phyloP scores from a whole-genome alignment of 2,797 vertebrate genomes.

The Aplochiton taeniatus region DNA sequence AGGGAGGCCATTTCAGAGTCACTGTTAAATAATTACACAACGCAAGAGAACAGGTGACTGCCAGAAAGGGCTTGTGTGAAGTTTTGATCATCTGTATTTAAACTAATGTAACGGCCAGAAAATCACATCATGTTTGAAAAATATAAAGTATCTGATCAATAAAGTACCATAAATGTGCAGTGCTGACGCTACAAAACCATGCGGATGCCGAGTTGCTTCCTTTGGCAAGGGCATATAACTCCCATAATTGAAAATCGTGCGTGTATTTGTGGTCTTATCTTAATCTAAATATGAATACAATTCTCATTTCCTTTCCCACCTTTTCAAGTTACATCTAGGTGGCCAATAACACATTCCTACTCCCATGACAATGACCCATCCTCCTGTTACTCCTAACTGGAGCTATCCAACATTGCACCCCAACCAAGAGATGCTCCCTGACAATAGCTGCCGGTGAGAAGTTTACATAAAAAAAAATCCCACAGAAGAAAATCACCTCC shows the following conservation, averaged over 20 bases:
- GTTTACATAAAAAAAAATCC: too few species aligned
- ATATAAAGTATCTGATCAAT: too few species aligned
- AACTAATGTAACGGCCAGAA: too few species aligned
- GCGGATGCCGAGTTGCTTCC: conserved; percentile 34
- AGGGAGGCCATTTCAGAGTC: too few species aligned
- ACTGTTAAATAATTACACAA: too few species aligned
- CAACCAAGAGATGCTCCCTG: conserved; percentile 41
- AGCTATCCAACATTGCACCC: too few species aligned
- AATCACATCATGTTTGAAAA: too few species aligned
- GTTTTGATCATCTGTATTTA: too few species aligned
- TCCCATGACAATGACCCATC: conserved; percentile 23
- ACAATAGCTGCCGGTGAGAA: not conserved
- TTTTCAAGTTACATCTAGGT: conserved; percentile 49
- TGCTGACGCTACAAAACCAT: conserved; percentile 23
- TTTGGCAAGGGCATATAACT: conserved; percentile 41
- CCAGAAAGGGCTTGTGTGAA: too few species aligned
- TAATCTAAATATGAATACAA: conserved; percentile 65
- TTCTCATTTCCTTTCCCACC: conserved; percentile 52
- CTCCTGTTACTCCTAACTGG: not conserved
- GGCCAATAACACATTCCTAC: conserved; percentile 49
- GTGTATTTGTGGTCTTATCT: conserved; percentile 34
- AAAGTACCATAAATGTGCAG: conserved; percentile 18
- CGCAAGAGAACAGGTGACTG: too few species aligned
- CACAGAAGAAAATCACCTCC: too few species aligned
- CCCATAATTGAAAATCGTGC: conserved; percentile 57